phyloP scores from a whole-genome alignment of 2,797 vertebrate genomes.

The Gouania willdenowi region DNA sequence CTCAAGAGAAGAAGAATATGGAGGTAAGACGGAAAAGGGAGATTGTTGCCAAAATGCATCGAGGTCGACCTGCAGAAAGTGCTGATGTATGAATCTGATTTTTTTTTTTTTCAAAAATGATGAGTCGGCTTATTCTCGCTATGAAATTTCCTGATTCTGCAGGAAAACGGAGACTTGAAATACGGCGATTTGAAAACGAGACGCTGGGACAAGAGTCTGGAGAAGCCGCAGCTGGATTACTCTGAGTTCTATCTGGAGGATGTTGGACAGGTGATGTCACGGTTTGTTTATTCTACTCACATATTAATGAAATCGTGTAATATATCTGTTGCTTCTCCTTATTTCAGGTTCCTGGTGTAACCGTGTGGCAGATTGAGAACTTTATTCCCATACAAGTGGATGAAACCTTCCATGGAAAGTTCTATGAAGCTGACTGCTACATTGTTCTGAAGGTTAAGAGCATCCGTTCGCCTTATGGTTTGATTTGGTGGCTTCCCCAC shows the following conservation, averaged over 20 bases:
- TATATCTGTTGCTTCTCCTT: neutral
- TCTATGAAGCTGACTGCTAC: conserved; percentile 97
- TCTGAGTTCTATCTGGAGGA: conserved; percentile 94
- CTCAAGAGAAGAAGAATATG: conserved; percentile 91
- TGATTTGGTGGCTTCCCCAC: neutral
- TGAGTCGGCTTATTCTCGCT: too few species aligned
- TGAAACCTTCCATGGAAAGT: conserved; percentile 89
- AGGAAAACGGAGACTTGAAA: conserved; percentile 85
- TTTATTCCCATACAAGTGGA: conserved; percentile 88
- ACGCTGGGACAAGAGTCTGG: conserved; percentile 93
- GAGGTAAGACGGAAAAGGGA: conserved; percentile 70
- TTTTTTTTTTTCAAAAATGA: too few species aligned
- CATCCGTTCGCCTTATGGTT: neutral
- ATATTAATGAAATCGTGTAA: too few species aligned
- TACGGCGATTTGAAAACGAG: conserved; percentile 80
- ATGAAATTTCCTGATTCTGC: conserved; percentile 1
- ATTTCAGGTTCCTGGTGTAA: conserved; percentile 82
- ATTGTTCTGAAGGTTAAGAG: conserved; percentile 90
- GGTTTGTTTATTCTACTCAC: too few species aligned
- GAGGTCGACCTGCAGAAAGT: too few species aligned
- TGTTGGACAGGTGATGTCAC: conserved; percentile 88
- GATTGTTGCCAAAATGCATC: too few species aligned
- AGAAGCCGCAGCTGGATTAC: conserved; percentile 93
- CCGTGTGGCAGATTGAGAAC: conserved; percentile 96
- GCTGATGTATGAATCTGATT: too few species aligned